Evolutionary conservation across 2,113 vertebrate genomes (phyloP).

Genomic region (Etheostoma spectabile): DNA sequence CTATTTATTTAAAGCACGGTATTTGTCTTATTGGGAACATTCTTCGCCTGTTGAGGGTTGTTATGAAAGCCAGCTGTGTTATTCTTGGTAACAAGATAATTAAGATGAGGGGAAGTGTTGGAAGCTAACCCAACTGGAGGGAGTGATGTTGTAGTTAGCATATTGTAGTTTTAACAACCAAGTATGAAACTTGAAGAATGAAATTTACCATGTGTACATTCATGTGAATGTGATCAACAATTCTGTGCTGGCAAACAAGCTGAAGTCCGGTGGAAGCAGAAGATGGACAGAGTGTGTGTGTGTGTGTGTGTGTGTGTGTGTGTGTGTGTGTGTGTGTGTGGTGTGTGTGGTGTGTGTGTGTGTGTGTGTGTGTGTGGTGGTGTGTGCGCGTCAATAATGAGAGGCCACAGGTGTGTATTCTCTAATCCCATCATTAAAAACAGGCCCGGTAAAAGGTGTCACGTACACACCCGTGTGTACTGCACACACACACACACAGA

Average conservation of each 20-base stretch:
- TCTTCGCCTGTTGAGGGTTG: neutral
- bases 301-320: neutral
- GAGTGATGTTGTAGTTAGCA: conserved; percentile 8
- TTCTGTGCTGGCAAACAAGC: neutral
- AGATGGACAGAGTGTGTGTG: neutral
- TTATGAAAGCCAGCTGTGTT: conserved; percentile 20
- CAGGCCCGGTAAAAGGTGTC: conserved; percentile 42
- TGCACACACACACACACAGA: conserved; percentile 4
- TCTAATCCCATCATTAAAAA: conserved; percentile 79
- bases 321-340: neutral
- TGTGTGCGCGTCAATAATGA: conserved; percentile 53
- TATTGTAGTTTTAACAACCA: conserved; percentile 6
- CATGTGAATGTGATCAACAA: conserved; percentile 2
- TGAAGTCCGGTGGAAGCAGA: neutral
- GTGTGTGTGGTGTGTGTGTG: neutral
- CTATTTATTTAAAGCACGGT: conserved; percentile 28
- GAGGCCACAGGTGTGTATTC: conserved; percentile 77
- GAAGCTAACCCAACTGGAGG: conserved; percentile 4
- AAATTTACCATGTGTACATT: neutral
- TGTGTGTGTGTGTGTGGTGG: too few species aligned
- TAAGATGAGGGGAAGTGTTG: conserved; percentile 19
- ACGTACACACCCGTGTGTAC: neutral
- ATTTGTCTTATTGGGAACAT: conserved; percentile 11
- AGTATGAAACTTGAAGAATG: conserved; percentile 2
- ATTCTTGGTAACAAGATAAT: conserved; percentile 32